Evolutionary conservation across 2,797 vertebrate genomes (phyloP), one percentile per base, ranked within the genome.

Genomic region (Balearica regulorum): DNA sequence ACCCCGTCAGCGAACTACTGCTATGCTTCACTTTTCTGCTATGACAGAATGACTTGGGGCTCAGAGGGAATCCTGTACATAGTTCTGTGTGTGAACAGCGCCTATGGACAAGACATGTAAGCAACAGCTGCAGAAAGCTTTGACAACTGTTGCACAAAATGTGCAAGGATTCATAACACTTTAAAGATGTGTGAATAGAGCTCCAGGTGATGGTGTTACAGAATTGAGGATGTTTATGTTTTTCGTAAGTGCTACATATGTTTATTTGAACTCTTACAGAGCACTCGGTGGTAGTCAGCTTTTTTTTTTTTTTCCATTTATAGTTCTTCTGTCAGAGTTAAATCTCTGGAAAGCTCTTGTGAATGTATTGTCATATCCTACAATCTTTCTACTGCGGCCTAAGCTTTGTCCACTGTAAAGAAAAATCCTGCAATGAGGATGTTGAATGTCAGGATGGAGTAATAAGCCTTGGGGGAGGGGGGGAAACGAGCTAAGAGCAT

Each of bases 1-100:
- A 10, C 9, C 6, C 10, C 0, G 0, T 16, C 28, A 31, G 15
- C 43, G 5, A 3, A 1, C 13, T 28, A 6, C 19, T 14, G 49
- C 58, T 18, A 0, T 6, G 33, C 29, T 31, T 37, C 26, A 1
- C 16, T 21, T 37, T 6, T 16, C 25, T 8, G 7, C 33, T 21
- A 5, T 11, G 2, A 2, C 1, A 29, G 26, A 21, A 8, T 14
- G 12, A 4, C 0, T 3, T 10, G 46, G 70, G 54, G 15, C 48
- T 66, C 10, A 1, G 19, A 21, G 25, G 44, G 19, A 20, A 18
- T 18, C 21, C 33, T 0, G 0, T 19, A 6, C 17, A 7, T 4
- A 2, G 2, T 13, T 31, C 11, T 9, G 5, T 5, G 14, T 29
- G 31, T 9, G 35, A n/a, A 8, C 3, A 4, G n/a, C 19, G 4